phyloP scores from a whole-genome alignment of 2,113 vertebrate species.

The Egretta garzetta region DNA sequence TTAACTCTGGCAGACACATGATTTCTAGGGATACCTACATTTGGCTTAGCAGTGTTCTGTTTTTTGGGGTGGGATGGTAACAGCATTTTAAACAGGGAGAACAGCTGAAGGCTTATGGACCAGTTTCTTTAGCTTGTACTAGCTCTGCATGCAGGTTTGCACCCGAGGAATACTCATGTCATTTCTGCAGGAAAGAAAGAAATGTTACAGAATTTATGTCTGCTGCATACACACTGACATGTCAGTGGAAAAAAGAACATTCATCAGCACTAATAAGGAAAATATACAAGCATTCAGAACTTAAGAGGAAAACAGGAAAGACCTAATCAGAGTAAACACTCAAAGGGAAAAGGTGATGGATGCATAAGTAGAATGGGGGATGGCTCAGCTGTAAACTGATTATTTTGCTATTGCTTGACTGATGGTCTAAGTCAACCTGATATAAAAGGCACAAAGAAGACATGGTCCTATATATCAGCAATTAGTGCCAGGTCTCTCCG shows the following conservation, averaged over 20 bases:
- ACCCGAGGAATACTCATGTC: background rate
- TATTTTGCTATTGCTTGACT: background rate
- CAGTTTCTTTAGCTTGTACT: background rate
- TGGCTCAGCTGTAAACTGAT: background rate
- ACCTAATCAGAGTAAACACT: constrained; percentile 31
- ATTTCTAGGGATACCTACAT: background rate
- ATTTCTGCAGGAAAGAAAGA: background rate
- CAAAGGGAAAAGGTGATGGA: constrained; percentile 3
- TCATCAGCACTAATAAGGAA: background rate
- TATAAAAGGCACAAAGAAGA: background rate
- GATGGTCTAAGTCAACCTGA: background rate
- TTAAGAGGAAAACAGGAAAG: constrained; percentile 49
- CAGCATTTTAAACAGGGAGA: constrained; percentile 45
- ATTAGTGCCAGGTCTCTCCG: background rate
- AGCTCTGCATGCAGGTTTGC: background rate
- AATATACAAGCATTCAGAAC: constrained; percentile 1
- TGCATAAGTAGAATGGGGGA: background rate
- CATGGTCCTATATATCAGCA: background rate
- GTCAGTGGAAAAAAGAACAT: background rate
- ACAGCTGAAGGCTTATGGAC: constrained; percentile 8
- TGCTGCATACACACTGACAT: background rate
- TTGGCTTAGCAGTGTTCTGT: background rate
- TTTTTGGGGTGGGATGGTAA: background rate
- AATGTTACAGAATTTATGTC: background rate
- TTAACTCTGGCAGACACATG: background rate